Evolutionary conservation across 2,888 invertebrate species (phyloP), one percentile per base, ranked within the genome.

Genomic region (Dinocampus coccinellae): DNA sequence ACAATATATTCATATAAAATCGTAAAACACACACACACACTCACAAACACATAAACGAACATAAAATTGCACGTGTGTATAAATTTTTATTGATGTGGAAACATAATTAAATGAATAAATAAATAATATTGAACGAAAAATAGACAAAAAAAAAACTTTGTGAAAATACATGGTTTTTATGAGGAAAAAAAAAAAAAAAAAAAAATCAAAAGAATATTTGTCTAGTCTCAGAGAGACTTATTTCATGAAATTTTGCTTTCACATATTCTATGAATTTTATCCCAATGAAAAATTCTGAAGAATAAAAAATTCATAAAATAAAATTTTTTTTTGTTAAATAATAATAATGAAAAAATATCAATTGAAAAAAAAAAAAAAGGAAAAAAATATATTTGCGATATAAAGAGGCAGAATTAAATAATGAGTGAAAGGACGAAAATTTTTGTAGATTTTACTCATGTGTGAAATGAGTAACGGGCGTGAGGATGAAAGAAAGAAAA

Each of bases 361-460:
- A 7, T 3, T 13, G n/a, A 39, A 16, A n/a, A 29, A 36, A 22
- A 55, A 11, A 13, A 29, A 36, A 26, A 64, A 36, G 22, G n/a
- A 52, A 63, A 10, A 62, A 68, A 36, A 57, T 26, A 22, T 64
- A 62, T 57, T 62, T 16, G 11, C n/a, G n/a, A n/a, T n/a, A n/a
- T n/a, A n/a, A n/a, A n/a, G n/a, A n/a, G n/a, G n/a, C n/a, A 39
- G 26, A 55, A 20, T 20, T 26, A 24, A 34, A 69, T n/a, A 64
- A 64, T 42, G 69, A 53, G 64, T 63, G 58, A 62, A 67, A 39
- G 64, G 3, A 0, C n/a, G n/a, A 55, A 22, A 53, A 53, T 52
- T 29, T 47, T 60, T 33, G 34, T 36, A 29, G 53, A 61, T 26
- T 47, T 24, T 29, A 55, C 34, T 67, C 42, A 33, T 57, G 26